Percentiles rank a stretch among this genome's conserved stretches.
Conservation (phyloP, 2,113 vertebrate genomes). For the Pomatorhinus ruficollis region DNA sequence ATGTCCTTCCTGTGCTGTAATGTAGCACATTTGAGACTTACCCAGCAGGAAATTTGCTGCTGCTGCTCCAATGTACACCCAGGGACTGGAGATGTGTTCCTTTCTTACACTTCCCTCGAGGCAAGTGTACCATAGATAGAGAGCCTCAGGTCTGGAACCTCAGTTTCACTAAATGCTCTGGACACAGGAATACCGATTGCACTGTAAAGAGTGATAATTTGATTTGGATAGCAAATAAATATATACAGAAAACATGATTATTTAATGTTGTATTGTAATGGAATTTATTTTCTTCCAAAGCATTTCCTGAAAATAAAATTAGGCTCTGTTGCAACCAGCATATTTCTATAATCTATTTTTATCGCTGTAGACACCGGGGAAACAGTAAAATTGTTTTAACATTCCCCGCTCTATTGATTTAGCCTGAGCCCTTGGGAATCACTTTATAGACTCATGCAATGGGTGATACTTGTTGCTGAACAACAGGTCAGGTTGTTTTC, state of each 20-base stretch:
- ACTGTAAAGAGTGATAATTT: neutral
- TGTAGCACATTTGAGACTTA: neutral
- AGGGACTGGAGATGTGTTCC: neutral
- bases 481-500: neutral
- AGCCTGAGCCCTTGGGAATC: slow-evolving; percentile 17
- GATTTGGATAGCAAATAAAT: neutral
- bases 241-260: neutral
- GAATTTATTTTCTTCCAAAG: neutral
- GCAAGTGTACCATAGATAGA: neutral
- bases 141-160: neutral
- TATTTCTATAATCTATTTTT: slow-evolving; percentile 53
- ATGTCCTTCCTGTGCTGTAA: neutral
- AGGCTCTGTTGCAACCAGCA: neutral
- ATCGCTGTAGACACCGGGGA: neutral
- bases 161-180: neutral
- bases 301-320: slow-evolving; percentile 46
- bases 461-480: neutral
- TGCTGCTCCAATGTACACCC: neutral
- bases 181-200: neutral
- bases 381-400: slow-evolving; percentile 37
- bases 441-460: neutral
- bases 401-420: slow-evolving; percentile 37
- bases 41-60: neutral
- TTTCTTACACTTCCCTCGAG: neutral
- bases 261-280: neutral